phyloP scores from a whole-genome alignment of 2,797 vertebrate genomes.

The Serranus cabrilla region DNA sequence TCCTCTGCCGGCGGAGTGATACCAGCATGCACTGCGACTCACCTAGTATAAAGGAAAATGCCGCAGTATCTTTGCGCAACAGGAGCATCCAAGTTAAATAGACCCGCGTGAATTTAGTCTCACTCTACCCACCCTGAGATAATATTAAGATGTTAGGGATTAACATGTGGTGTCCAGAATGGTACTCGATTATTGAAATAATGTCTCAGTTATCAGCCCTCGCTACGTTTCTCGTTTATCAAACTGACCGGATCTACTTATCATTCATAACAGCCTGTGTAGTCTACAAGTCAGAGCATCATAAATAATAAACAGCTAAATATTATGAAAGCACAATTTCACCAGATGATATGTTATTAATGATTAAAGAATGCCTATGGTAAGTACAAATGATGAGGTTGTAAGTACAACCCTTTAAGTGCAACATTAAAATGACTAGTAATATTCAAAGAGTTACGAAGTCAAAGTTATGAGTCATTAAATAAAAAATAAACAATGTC shows the following conservation, averaged over 20 bases:
- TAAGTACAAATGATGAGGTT: neutral
- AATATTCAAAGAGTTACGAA: neutral
- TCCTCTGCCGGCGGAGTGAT: conserved; percentile 78
- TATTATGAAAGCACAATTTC: neutral
- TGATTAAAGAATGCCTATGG: neutral
- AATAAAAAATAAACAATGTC: neutral
- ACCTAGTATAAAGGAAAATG: conserved; percentile 71
- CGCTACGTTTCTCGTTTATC: conserved; percentile 28
- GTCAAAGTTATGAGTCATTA: neutral
- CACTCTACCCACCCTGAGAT: accelerated
- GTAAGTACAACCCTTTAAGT: neutral
- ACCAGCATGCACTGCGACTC: conserved; percentile 64
- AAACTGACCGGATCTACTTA: conserved; percentile 81
- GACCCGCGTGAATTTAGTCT: conserved; percentile 16
- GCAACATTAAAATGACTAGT: neutral
- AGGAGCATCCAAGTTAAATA: conserved; percentile 73
- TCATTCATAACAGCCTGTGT: conserved; percentile 75
- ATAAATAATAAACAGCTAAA: neutral
- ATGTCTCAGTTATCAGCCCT: neutral
- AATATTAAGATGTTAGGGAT: accelerated
- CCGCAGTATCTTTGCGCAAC: conserved; percentile 83
- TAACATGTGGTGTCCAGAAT: accelerated
- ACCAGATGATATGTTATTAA: neutral
- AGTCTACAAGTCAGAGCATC: conserved; percentile 21
- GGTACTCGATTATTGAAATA: neutral